Evolutionary conservation across 2,797 vertebrate species (phyloP).

Genomic region (Propithecus perrieri): DNA sequence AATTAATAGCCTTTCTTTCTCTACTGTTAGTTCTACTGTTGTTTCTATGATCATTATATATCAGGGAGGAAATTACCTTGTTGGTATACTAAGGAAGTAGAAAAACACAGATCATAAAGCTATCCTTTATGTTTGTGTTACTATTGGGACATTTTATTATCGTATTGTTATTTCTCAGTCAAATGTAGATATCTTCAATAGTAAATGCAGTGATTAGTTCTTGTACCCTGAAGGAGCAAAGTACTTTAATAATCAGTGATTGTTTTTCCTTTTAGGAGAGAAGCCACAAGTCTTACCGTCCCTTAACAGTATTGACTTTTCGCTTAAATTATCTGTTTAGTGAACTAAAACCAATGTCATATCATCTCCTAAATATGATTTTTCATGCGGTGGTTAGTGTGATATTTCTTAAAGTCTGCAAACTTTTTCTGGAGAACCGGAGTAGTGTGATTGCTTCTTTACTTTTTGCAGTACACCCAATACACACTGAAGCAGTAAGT

Average conservation of each 20-base stretch:
- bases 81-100: not conserved
- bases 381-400: conserved; percentile 93
- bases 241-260: conserved; percentile 25
- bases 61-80: not conserved
- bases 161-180: conserved; percentile 11
- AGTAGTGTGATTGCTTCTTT: conserved; percentile 93
- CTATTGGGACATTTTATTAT: not conserved
- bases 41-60: not conserved
- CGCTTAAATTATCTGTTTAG: conserved; percentile 97
- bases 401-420: conserved; percentile 95
- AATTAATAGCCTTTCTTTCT: not conserved
- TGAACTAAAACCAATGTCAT: conserved; percentile 94
- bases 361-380: conserved; percentile 94
- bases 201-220: not conserved
- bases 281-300: conserved; percentile 98
- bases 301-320: conserved; percentile 97
- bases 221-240: not conserved
- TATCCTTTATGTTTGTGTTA: not conserved
- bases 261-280: conserved; percentile 89
- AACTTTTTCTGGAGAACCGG: conserved; percentile 91
- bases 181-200: not conserved
- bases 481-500: conserved; percentile 99
- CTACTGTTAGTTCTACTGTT: not conserved
- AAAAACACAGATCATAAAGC: not conserved
- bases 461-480: conserved; percentile 97